Evolutionary conservation across 2,797 vertebrate genomes (phyloP).

Genomic region (Petrocephalus sullivani): DNA sequence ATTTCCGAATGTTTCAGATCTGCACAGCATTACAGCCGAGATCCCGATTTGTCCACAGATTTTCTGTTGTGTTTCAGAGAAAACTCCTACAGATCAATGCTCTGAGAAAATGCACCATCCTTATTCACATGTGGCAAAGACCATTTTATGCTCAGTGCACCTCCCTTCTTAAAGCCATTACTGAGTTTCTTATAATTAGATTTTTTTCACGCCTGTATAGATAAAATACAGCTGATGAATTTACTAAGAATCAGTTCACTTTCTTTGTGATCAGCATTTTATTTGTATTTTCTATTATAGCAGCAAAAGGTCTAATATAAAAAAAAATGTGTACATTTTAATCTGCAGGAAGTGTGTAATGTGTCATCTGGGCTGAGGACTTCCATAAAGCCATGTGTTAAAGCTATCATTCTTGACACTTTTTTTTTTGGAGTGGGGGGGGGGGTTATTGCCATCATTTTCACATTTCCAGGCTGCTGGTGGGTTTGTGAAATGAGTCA

Average conservation of each 20-base stretch:
- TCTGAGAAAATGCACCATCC: background rate
- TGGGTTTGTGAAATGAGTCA: constrained; percentile 15
- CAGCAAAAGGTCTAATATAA: background rate
- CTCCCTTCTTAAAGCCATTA: background rate
- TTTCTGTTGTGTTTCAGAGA: background rate
- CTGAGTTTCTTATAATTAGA: background rate
- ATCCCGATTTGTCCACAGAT: background rate
- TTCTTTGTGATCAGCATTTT: background rate
- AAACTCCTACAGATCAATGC: background rate
- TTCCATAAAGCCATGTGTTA: background rate
- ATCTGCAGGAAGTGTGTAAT: background rate
- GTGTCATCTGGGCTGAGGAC: background rate
- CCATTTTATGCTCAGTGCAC: background rate
- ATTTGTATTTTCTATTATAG: background rate
- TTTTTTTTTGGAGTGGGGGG: background rate
- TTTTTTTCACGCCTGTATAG: background rate
- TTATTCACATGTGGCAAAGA: background rate
- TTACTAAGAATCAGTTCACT: background rate
- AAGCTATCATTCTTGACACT: background rate
- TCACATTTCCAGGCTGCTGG: constrained; percentile 15
- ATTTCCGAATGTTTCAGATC: background rate
- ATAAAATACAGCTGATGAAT: background rate
- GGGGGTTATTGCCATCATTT: background rate
- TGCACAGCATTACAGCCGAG: background rate
- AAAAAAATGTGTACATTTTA: background rate